These are phyloP conservation scores for Synanthedon myopaeformis DNA, from an alignment of 2,888 invertebrate species.

Conservation along the genomic window DNA sequence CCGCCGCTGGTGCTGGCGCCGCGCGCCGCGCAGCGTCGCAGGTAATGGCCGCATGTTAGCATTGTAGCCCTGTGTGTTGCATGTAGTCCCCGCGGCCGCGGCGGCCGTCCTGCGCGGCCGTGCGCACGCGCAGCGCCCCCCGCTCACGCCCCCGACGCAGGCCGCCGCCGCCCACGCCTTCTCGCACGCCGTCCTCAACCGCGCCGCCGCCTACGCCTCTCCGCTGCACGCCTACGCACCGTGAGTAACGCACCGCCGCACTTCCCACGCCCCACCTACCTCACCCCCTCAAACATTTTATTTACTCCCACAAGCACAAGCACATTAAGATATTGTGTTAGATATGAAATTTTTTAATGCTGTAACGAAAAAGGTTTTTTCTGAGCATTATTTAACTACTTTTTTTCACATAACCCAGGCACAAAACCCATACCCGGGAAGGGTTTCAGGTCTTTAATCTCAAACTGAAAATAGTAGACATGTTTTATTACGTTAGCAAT, in stretches of 20 bases:
- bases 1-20: constrained; percentile 79
- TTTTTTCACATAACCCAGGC: no score
- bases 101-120: constrained; percentile 77
- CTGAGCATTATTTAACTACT: no score
- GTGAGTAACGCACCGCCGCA: constrained; percentile 74
- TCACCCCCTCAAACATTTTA: no score
- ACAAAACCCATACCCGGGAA: no score
- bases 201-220: constrained; percentile 81
- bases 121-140: constrained; percentile 78
- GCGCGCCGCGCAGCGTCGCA: constrained; percentile 80
- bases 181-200: constrained; percentile 78
- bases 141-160: constrained; percentile 71
- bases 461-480: no score
- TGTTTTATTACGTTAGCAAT: no score
- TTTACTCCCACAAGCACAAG: no score
- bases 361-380: no score
- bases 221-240: constrained; percentile 91
- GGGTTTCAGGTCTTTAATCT: no score
- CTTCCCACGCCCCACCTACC: constrained; percentile 3
- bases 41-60: constrained; percentile 58
- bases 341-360: no score
- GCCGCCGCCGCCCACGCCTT: constrained; percentile 69
- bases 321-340: no score
- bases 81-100: constrained; percentile 81
- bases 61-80: constrained; percentile 30